phyloP scores from a whole-genome alignment of 2,113 vertebrate genomes.

The Pomatostomus ruficeps region DNA sequence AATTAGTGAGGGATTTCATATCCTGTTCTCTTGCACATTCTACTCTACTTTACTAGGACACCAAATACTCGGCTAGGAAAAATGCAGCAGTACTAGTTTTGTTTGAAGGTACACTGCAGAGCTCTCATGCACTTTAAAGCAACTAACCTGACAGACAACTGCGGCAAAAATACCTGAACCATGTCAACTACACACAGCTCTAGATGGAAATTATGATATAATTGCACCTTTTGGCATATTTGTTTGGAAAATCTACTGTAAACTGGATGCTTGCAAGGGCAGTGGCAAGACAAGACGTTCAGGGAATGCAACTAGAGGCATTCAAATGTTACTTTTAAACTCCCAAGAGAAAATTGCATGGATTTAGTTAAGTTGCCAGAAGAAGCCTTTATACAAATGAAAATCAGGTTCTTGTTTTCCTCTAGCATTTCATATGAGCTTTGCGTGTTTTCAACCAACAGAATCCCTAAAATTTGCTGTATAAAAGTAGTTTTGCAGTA shows the following conservation, averaged over 20 bases:
- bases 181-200: not conserved
- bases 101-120: not conserved
- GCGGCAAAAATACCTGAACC: not conserved
- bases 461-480: not conserved
- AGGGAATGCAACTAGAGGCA: not conserved
- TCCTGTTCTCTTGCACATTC: not conserved
- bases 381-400: not conserved
- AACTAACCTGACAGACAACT: not conserved
- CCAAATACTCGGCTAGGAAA: not conserved
- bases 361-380: not conserved
- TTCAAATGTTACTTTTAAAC: not conserved
- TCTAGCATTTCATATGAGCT: not conserved
- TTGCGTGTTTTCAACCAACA: not conserved
- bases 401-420: not conserved
- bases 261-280: not conserved
- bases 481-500: not conserved
- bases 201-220: not conserved
- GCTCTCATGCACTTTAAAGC: not conserved
- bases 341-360: not conserved
- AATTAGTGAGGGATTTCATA: not conserved
- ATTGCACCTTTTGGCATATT: not conserved
- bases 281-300: not conserved
- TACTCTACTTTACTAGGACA: not conserved
- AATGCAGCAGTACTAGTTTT: not conserved
- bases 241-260: not conserved